A percentile compares a stretch with the other conserved stretches of the same genome.
These are phyloP conservation scores for Ennomos quercinarius DNA, from an alignment of 2,888 invertebrate genomes.

Conservation along the genomic window DNA sequence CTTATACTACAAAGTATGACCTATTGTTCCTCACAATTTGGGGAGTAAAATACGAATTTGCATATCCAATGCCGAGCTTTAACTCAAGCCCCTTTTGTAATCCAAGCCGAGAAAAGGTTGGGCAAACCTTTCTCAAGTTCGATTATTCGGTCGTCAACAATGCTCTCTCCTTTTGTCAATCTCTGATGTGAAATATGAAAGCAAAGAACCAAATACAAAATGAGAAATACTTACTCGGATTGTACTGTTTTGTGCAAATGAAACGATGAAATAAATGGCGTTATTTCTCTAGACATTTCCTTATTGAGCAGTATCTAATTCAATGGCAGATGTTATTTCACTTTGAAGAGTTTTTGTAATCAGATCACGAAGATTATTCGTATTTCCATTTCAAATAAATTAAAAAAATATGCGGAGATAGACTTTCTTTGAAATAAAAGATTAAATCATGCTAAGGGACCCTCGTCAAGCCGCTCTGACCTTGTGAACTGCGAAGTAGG, in stretches of 20 bases:
- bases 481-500: slow-evolving; percentile 35
- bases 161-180: slow-evolving; percentile 42
- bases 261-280: slow-evolving; percentile 37
- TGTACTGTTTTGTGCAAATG: slow-evolving; percentile 33
- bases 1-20: not conserved
- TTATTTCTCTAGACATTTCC: slow-evolving; percentile 18
- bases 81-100: slow-evolving; percentile 30
- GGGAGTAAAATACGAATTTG: slow-evolving; percentile 21
- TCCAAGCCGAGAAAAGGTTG: slow-evolving; percentile 34
- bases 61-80: slow-evolving; percentile 20
- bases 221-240: slow-evolving; percentile 26
- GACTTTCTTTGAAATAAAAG: slow-evolving; percentile 50
- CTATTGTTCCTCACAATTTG: slow-evolving; percentile 13
- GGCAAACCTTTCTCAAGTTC: slow-evolving; percentile 43
- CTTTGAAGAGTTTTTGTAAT: slow-evolving; percentile 15
- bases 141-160: slow-evolving; percentile 49
- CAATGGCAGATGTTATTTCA: slow-evolving; percentile 15
- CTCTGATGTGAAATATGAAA: slow-evolving; percentile 41
- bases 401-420: slow-evolving; percentile 23
- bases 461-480: slow-evolving; percentile 55
- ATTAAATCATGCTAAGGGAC: slow-evolving; percentile 54
- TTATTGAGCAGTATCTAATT: slow-evolving; percentile 9
- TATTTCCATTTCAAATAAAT: slow-evolving; percentile 11
- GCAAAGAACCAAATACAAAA: slow-evolving; percentile 32
- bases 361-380: slow-evolving; percentile 11